A percentile compares a stretch with the other conserved stretches of the same genome.
Conservation (phyloP, 2,888 invertebrate species). For the Artemia sinica region DNA sequence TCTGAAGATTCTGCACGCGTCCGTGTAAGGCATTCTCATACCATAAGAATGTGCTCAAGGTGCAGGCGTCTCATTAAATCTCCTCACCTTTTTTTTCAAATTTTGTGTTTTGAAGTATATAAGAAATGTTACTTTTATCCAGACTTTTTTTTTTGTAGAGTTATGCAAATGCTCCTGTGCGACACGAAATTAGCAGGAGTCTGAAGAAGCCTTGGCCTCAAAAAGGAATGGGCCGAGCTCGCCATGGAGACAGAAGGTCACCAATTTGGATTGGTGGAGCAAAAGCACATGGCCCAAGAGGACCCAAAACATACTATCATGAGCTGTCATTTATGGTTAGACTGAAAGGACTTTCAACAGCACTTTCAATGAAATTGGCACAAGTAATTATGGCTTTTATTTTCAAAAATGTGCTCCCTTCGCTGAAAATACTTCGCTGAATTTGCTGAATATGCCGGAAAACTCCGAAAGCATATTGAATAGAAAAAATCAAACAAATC, state of each 20-base stretch:
- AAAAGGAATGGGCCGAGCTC: constrained; percentile 72
- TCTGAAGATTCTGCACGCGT: no score
- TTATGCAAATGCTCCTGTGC: constrained; percentile 54
- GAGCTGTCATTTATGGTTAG: constrained; percentile 69
- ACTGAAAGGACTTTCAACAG: constrained; percentile 59
- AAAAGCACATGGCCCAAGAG: constrained; percentile 69
- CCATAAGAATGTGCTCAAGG: no score
- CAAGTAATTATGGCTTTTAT: constrained; percentile 34
- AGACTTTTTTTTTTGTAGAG: constrained; percentile 33
- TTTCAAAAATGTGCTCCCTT: no score
- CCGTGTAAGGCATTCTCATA: no score
- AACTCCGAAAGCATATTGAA: no score
- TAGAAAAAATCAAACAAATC: no score
- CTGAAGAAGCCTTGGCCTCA: constrained; percentile 93
- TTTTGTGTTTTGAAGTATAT: no score
- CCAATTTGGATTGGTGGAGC: constrained; percentile 74
- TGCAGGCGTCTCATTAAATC: no score
- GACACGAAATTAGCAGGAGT: constrained; percentile 73
- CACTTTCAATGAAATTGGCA: constrained; percentile 73
- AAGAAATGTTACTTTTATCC: background rate
- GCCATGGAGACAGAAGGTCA: constrained; percentile 80
- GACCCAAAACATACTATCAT: constrained; percentile 75
- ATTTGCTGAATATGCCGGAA: no score
- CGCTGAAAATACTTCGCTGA: no score
- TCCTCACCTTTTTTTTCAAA: no score